A percentile compares a stretch with the other conserved stretches of the same genome.
phyloP scores from a whole-genome alignment of 2,113 vertebrate genomes.

The Ciconia boyciana region DNA sequence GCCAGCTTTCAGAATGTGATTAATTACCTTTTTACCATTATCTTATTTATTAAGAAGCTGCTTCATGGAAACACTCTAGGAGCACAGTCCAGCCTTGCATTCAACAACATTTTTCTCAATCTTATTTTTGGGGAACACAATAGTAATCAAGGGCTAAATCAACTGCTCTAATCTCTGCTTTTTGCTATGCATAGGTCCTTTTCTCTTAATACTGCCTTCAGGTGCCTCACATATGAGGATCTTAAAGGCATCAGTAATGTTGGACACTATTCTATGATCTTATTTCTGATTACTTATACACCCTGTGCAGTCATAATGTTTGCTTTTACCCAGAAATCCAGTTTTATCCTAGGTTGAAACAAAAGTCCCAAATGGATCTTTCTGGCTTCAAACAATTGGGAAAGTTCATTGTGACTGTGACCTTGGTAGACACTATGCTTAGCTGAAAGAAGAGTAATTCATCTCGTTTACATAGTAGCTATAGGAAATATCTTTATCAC shows the following conservation, averaged over 20 bases:
- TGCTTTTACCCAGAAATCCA: neutral
- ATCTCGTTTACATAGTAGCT: neutral
- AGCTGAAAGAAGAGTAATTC: neutral
- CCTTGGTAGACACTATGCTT: neutral
- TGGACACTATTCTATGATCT: neutral
- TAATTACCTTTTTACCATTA: neutral
- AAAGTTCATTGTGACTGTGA: neutral
- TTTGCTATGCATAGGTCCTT: neutral
- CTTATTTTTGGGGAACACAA: neutral
- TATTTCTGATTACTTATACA: neutral
- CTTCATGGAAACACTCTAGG: neutral
- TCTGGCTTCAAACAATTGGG: neutral
- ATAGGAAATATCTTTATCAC: neutral
- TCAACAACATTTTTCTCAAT: neutral
- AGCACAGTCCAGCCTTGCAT: neutral
- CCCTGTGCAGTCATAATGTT: neutral
- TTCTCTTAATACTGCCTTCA: neutral
- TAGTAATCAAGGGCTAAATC: neutral
- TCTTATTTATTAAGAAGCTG: neutral
- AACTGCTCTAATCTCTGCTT: neutral
- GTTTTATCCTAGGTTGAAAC: neutral
- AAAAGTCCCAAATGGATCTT: neutral
- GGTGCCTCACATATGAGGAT: neutral
- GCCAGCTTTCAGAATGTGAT: neutral
- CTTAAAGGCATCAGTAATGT: neutral